Conservation (phyloP, 2,113 vertebrate genomes). For the Chiloscyllium plagiosum region DNA sequence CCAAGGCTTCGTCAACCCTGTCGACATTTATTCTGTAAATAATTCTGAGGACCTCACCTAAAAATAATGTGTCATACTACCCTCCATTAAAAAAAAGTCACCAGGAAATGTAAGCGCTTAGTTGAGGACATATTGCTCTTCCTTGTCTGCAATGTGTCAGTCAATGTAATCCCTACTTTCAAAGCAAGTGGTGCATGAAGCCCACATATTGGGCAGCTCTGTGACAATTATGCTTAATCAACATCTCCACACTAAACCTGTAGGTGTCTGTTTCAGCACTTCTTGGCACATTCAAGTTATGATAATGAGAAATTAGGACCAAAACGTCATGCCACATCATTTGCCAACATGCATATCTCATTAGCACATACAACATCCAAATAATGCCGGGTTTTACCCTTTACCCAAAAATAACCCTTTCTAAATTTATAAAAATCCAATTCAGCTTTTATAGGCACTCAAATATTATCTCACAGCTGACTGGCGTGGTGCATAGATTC, state of each 20-base stretch:
- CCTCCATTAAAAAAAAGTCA: neutral
- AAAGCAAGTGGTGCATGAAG: neutral
- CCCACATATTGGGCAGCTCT: neutral
- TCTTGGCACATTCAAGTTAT: neutral
- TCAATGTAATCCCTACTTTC: neutral
- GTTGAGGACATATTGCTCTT: neutral
- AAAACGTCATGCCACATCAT: neutral
- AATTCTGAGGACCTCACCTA: neutral
- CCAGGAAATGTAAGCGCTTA: neutral
- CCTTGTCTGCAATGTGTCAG: neutral
- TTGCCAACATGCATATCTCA: neutral
- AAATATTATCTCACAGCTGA: neutral
- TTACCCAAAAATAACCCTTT: neutral
- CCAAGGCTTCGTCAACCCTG: neutral
- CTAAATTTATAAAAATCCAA: neutral
- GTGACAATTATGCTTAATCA: neutral
- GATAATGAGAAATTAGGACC: neutral
- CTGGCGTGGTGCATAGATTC: neutral
- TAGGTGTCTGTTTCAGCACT: neutral
- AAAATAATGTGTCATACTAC: neutral
- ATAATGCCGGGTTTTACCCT: neutral
- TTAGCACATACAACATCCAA: neutral
- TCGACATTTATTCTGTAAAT: neutral
- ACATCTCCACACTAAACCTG: neutral
- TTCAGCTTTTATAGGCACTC: neutral